These are phyloP conservation scores for Caradrina clavipalpis DNA, from an alignment of 2,888 invertebrate genomes.

Conservation along the genomic window DNA sequence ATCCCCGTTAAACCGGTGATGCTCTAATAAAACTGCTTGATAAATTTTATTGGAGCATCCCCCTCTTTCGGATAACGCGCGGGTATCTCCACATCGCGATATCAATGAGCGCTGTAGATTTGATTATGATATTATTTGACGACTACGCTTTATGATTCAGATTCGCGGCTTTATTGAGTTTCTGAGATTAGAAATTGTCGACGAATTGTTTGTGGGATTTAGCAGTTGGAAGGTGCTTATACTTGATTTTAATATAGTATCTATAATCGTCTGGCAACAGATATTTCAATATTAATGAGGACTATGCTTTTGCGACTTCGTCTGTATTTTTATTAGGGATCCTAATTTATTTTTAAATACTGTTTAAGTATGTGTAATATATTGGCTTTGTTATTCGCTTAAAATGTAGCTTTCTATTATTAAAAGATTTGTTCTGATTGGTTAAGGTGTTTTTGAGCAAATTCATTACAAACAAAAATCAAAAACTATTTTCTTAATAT, in stretches of 20 bases:
- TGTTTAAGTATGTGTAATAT: no score
- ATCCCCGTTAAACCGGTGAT: slow-evolving; percentile 72
- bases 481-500: no score
- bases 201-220: slow-evolving; percentile 36
- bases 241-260: slow-evolving; percentile 14
- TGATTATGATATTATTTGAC: slow-evolving; percentile 60
- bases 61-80: slow-evolving; percentile 52
- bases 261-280: slow-evolving; percentile 10
- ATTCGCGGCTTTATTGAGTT: slow-evolving; percentile 51
- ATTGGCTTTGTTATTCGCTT: no score
- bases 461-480: no score
- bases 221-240: background rate
- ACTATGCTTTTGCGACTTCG: background rate
- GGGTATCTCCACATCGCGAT: slow-evolving; percentile 52
- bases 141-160: slow-evolving; percentile 52
- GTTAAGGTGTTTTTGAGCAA: no score
- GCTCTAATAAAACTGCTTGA: slow-evolving; percentile 76
- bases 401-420: no score
- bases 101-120: slow-evolving; percentile 65
- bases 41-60: slow-evolving; percentile 72
- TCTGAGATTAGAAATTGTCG: slow-evolving; percentile 49
- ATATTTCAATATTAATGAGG: background rate
- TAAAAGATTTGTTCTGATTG: no score
- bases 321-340: no score
- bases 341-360: no score